Evolutionary conservation across 2,113 vertebrate genomes (phyloP).

Genomic region (Poicephalus meyeri): DNA sequence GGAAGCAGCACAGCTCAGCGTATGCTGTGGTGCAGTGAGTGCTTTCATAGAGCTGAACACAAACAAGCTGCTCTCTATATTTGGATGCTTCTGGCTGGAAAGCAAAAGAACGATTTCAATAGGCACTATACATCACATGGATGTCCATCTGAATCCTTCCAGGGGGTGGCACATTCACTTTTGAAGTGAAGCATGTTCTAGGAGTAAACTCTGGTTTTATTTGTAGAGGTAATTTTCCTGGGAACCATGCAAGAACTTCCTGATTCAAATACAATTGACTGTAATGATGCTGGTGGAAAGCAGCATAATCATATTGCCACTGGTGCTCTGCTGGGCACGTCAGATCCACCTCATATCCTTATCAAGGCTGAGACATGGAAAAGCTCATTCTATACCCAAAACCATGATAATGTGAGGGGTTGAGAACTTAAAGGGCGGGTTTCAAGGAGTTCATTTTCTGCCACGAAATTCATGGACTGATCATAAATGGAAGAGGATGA

Average conservation of each 20-base stretch:
- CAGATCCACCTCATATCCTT: background rate
- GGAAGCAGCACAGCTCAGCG: background rate
- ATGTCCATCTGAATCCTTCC: background rate
- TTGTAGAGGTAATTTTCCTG: background rate
- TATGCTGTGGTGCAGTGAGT: background rate
- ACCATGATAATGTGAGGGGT: background rate
- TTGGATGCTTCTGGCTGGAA: background rate
- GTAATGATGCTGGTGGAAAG: background rate
- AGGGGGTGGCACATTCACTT: background rate
- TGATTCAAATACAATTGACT: background rate
- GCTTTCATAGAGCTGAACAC: background rate
- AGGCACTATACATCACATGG: background rate
- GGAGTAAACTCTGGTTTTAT: background rate
- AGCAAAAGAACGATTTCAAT: background rate
- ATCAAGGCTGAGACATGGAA: background rate
- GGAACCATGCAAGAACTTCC: background rate
- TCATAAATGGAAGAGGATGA: background rate
- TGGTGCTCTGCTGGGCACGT: background rate
- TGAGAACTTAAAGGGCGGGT: background rate
- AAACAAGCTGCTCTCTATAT: background rate
- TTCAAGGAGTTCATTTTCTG: slow-evolving; percentile 6
- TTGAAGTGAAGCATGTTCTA: background rate
- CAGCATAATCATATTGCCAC: background rate
- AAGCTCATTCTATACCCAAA: background rate
- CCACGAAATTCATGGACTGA: background rate